A percentile compares a stretch with the other conserved stretches of the same genome.
Evolutionary conservation across 2,113 vertebrate genomes (phyloP).

Genomic region (Pleuronectes platessa): DNA sequence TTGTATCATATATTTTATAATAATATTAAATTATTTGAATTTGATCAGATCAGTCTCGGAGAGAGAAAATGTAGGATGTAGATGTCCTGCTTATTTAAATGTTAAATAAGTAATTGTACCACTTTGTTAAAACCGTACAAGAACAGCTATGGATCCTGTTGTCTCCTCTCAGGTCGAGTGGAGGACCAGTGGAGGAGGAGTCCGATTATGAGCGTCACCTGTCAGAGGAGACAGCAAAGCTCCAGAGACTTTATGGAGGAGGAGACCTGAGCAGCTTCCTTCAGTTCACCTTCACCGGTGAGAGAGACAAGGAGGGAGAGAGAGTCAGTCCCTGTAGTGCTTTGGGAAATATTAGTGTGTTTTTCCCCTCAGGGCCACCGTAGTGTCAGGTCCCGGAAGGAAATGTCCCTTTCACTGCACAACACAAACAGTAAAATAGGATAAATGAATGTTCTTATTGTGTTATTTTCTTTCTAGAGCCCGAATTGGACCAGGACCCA

Average conservation of each 20-base stretch:
- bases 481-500: background rate
- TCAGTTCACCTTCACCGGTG: no score
- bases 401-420: no score
- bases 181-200: constrained; percentile 8
- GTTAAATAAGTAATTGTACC: background rate
- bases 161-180: constrained; percentile 42
- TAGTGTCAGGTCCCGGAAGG: no score
- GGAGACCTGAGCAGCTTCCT: no score
- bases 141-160: background rate
- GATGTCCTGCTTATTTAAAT: background rate
- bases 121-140: background rate
- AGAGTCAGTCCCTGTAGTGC: no score
- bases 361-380: no score
- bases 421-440: no score
- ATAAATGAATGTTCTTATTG: background rate
- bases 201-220: constrained; percentile 21
- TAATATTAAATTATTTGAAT: no score
- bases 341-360: no score
- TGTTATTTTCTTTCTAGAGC: background rate
- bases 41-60: background rate
- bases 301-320: no score
- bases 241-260: no score
- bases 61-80: background rate
- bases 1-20: no score
- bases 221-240: constrained; percentile 40